Evolutionary conservation across 2,113 vertebrate species (phyloP).

Genomic region (Asarcornis scutulata): DNA sequence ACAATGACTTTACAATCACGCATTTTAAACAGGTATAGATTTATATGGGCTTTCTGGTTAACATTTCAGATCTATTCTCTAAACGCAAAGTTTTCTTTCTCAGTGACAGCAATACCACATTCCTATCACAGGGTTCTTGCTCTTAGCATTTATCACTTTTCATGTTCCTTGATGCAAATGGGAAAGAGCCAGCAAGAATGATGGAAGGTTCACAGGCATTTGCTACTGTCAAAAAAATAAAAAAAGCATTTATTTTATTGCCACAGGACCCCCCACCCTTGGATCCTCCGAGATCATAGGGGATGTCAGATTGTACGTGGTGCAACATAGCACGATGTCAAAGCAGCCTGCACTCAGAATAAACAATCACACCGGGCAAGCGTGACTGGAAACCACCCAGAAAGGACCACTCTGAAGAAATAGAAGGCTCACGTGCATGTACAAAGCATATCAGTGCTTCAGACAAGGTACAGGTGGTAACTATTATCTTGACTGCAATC

Average conservation of each 20-base stretch:
- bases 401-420: not conserved
- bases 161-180: not conserved
- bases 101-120: rapidly evolving
- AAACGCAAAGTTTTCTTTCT: not conserved
- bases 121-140: not conserved
- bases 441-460: not conserved
- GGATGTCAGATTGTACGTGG: rapidly evolving
- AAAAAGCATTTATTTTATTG: not conserved
- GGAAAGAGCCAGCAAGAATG: not conserved
- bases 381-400: not conserved
- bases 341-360: too few relatives aligned
- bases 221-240: not conserved
- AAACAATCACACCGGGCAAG: rapidly evolving
- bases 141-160: not conserved
- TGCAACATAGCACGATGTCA: rapidly evolving
- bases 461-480: not conserved
- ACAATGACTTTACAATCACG: rapidly evolving
- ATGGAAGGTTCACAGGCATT: not conserved
- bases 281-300: not conserved
- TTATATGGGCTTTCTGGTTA: not conserved
- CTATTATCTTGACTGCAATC: not conserved
- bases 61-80: not conserved
- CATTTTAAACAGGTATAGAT: not conserved
- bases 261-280: not conserved
- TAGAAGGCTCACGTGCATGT: rapidly evolving